Evolutionary conservation across 2,888 invertebrate species (phyloP), one percentile per base, ranked within the genome.

Genomic region (Cephus spinipes): DNA sequence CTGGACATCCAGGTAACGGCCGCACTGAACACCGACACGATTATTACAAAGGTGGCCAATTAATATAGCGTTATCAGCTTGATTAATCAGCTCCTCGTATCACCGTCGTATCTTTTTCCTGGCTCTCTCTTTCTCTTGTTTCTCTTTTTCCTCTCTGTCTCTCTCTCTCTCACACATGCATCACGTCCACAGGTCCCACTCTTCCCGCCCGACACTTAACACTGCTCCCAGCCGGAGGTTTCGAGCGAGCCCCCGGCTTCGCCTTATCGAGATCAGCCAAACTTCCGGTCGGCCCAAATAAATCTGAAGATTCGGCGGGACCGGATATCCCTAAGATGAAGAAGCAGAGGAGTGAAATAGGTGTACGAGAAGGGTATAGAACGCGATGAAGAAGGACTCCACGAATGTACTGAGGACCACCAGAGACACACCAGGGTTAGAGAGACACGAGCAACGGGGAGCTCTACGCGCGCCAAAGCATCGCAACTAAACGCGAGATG

Each of bases 401-500:
- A 82, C 83, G 85, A 82, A 84, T 85, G 82, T 81, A 88, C 88
- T 86, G 87, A 85, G 80, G 79, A 80, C 80, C 85, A 83, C 84
- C 81, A 80, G 81, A 75, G 80, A 82, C 81, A 82, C 82, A 81
- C 80, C 79, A 79, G 81, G 76, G 75, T 73, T 76, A 79, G 85
- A 85, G 79, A 86, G 84, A 84, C 84, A 81, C 83, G 83, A 80
- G 84, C 81, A 84, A 83, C 86, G 80, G 79, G 78, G 81, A 81
- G 83, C 85, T 81, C 82, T 83, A 85, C 85, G 86, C 85, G 86
- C 83, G 81, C 84, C 76, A 75, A 85, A 86, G 82, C 87, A 89
- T 87, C 86, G 88, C 79, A 55, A 55, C 55, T 55, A 55, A 55
- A 55, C 55, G 55, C 55, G 55, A 55, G 55, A 55, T 55, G 77